Evolutionary conservation across 2,797 vertebrate species (phyloP).

Genomic region (Acanthurus tractus): DNA sequence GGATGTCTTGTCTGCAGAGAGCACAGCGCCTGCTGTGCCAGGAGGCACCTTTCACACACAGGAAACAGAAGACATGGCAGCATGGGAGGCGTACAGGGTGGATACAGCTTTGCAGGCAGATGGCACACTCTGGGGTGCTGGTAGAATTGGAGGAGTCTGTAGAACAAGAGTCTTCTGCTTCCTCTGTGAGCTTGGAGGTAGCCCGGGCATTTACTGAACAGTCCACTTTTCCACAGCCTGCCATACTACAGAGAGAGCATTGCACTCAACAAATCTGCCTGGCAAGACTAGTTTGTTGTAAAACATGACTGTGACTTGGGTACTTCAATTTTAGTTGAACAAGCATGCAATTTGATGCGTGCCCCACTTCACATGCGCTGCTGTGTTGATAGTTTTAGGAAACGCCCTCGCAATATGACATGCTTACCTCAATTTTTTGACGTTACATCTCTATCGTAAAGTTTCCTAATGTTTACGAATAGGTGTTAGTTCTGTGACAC

Average conservation of each 20-base stretch:
- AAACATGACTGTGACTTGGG: neutral
- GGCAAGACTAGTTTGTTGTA: neutral
- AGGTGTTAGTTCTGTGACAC: accelerated
- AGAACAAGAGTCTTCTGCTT: conserved; percentile 46
- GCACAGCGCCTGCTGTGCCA: conserved; percentile 98
- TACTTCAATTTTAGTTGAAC: neutral
- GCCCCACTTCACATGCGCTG: neutral
- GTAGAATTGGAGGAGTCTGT: conserved; percentile 75
- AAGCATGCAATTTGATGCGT: neutral
- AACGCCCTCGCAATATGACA: conserved; percentile 39
- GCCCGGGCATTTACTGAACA: conserved; percentile 88
- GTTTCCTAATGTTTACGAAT: neutral
- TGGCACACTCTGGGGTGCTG: conserved; percentile 92
- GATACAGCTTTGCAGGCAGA: conserved; percentile 95
- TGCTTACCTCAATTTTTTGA: too few species aligned
- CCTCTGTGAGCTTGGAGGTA: conserved; percentile 87
- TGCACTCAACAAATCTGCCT: neutral
- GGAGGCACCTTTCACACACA: conserved; percentile 98
- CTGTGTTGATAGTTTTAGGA: conserved; percentile 28
- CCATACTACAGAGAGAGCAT: conserved; percentile 88
- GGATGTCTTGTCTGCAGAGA: conserved; percentile 96
- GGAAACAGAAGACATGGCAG: conserved; percentile 96
- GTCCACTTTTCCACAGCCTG: conserved; percentile 92
- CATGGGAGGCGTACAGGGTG: conserved; percentile 96
- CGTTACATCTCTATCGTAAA: too few species aligned